phyloP scores from a whole-genome alignment of 2,113 vertebrate genomes.

The Entosphenus tridentatus region DNA sequence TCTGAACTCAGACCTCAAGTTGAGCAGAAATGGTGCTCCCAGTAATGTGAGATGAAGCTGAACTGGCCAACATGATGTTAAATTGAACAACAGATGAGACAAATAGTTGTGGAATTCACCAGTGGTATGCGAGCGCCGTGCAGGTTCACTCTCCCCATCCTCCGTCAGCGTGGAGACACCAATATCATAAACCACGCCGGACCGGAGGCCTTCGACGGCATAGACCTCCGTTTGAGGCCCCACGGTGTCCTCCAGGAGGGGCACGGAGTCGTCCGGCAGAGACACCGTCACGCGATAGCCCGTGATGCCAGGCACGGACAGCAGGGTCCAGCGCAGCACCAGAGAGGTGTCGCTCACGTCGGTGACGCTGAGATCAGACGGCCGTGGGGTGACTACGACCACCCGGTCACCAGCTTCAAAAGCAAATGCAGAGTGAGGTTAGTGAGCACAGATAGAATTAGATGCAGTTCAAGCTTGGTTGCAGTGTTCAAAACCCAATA shows the following conservation, averaged over 20 bases:
- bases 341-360: constrained; percentile 78
- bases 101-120: constrained; percentile 30
- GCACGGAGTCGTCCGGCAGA: constrained; percentile 64
- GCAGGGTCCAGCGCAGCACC: constrained; percentile 74
- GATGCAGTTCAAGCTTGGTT: no score
- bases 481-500: no score
- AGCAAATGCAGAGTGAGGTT: no score
- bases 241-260: constrained; percentile 81
- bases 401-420: no score
- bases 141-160: constrained; percentile 68
- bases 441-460: no score
- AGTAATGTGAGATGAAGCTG: no score
- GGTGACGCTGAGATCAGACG: constrained; percentile 74
- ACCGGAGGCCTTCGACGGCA: constrained; percentile 73
- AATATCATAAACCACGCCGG: constrained; percentile 90
- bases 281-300: constrained; percentile 85
- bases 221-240: constrained; percentile 53
- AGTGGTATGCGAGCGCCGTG: constrained; percentile 71
- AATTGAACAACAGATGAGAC: no score
- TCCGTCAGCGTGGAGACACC: constrained; percentile 75
- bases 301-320: constrained; percentile 60
- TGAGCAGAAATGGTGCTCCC: no score
- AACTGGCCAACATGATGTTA: no score
- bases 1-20: no score
- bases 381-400: constrained; percentile 46